Conservation (phyloP, 2,888 invertebrate species). For the Ectemnius continuus region DNA sequence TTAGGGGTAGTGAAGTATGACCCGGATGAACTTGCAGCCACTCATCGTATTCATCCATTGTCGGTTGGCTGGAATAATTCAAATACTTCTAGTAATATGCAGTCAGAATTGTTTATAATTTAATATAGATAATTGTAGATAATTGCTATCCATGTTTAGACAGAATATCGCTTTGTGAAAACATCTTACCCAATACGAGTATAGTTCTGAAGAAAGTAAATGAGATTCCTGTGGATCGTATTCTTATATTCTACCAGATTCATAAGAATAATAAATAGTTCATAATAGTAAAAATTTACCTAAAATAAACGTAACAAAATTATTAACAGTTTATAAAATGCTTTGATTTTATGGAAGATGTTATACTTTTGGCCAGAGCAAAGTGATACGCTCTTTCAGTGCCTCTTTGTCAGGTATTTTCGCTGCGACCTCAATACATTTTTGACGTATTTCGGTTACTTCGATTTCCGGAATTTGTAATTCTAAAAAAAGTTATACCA, state of each 20-base stretch:
- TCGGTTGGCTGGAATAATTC: conserved; percentile 72
- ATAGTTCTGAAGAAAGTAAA: conserved; percentile 69
- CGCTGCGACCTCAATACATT: conserved; percentile 71
- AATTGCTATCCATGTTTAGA: not conserved
- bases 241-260: conserved; percentile 69
- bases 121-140: conserved; percentile 14
- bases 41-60: conserved; percentile 77
- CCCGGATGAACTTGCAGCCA: conserved; percentile 78
- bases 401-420: conserved; percentile 69
- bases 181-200: conserved; percentile 62
- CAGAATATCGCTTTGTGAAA: not conserved
- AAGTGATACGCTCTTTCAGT: conserved; percentile 53
- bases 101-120: not conserved
- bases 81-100: not conserved
- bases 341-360: not conserved
- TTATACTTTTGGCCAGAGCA: conserved; percentile 38
- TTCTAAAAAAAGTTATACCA: conserved; percentile 49
- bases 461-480: conserved; percentile 63
- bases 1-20: conserved; percentile 77
- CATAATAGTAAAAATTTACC: conserved; percentile 80
- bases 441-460: conserved; percentile 66
- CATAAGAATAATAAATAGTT: conserved; percentile 78
- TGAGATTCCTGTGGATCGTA: conserved; percentile 61
- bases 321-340: not conserved
- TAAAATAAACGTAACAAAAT: conserved; percentile 48